These are phyloP conservation scores for Drosophila siamana DNA, from an alignment of 2,888 invertebrate genomes.

Conservation along the genomic window DNA sequence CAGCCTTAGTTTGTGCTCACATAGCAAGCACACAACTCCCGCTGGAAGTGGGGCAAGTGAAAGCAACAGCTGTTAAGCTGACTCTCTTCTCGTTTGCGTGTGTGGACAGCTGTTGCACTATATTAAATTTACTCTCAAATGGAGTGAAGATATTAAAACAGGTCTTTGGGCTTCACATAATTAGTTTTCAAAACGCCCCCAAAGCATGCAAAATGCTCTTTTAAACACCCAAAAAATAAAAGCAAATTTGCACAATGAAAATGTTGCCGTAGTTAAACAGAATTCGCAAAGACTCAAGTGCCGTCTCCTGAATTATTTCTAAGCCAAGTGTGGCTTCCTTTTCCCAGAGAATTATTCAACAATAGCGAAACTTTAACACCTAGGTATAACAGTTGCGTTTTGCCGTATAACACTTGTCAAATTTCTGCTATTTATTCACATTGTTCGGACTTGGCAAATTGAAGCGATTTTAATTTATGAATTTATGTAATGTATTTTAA, in stretches of 20 bases:
- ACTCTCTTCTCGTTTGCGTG: constrained; percentile 9
- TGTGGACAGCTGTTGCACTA: constrained; percentile 59
- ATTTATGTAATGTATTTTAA: too few species aligned
- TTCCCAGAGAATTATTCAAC: too few species aligned
- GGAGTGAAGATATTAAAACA: constrained; percentile 2
- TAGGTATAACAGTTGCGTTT: too few species aligned
- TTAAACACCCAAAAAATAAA: not conserved
- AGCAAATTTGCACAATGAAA: not conserved
- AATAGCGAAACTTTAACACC: too few species aligned
- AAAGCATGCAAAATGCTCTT: constrained; percentile 5
- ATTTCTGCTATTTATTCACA: too few species aligned
- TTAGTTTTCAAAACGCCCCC: constrained; percentile 1
- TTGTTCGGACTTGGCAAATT: too few species aligned
- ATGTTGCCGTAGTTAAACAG: not conserved
- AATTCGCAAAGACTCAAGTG: not conserved
- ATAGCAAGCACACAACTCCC: too few species aligned
- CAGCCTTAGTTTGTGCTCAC: constrained; percentile 19
- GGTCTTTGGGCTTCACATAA: constrained; percentile 26
- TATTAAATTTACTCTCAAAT: not conserved
- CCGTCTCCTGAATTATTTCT: too few species aligned
- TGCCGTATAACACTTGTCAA: too few species aligned
- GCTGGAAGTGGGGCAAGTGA: constrained; percentile 23
- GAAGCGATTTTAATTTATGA: too few species aligned
- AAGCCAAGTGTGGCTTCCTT: too few species aligned
- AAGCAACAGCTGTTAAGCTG: constrained; percentile 38